Evolutionary conservation across 1,140 invertebrate genomes (phyloP), one percentile per base, ranked within the genome.

Genomic region (Drosophila miranda): DNA sequence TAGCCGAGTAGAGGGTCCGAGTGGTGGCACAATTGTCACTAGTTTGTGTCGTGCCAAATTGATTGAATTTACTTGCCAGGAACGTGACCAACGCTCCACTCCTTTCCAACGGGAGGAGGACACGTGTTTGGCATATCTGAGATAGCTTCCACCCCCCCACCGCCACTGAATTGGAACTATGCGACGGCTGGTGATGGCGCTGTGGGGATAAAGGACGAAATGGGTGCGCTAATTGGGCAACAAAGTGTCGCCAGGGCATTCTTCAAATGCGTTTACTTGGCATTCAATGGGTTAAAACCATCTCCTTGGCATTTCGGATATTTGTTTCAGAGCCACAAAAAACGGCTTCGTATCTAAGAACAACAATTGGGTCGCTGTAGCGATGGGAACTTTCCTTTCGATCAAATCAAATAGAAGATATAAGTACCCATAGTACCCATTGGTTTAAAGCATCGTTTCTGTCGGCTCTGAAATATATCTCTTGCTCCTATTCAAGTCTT

Each of bases 31-130:
- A 83, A 83, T 78, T 83, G 75, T 59, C 71, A 46, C 54, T 53
- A 44, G 59, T 60, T 82, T 59, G 52, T 54, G 71, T 61, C 44
- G 51, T 56, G 38, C 59, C 59, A 64, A 84, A 84, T 86, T 84
- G 81, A 84, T 86, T 84, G 73, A 84, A 84, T 84, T 84, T 84
- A 86, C 57, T 84, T 60, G 57, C 50, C 21, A n/a, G 41, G 58
- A 75, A 83, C 80, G 80, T 86, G 81, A 86, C 81, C 75, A 42
- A 26, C 45, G 62, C 44, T 34, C 44, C 51, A 68, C 51, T 68
- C 62, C 64, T 56, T 67, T 34, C 44, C 34, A 38, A 13, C 34
- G 9, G 23, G 45, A 55, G 42, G 8, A 11, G 7, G 46, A 59
- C 56, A 57, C 80, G 76, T 80, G 81, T 69, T 70, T 75, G 43